Evolutionary conservation across 2,888 invertebrate species (phyloP), one percentile per base, ranked within the genome.

Genomic region (Cryptocheilus praepositus): DNA sequence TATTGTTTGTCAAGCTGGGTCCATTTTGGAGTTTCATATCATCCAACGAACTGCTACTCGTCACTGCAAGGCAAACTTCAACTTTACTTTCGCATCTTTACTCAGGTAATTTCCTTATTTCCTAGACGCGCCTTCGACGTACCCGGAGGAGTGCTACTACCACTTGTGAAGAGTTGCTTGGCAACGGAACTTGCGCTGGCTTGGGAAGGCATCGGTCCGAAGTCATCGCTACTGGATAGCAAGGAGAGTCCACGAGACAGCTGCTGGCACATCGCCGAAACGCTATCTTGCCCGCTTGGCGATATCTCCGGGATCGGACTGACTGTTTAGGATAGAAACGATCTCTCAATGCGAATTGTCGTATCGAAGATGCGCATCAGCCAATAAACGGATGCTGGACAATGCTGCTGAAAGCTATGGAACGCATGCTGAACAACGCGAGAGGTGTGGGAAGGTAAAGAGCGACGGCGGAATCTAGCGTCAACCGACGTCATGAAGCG

Each of bases 201-300:
- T 45, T 84, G 83, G 1, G 82, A 73, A 28, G 84, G 81, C 18
- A 81, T 67, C 58, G 86, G 86, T 62, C 83, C 86, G 61, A 85
- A 87, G 81, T 91, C 91, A 73, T 92, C 92, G 85, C 89, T 90
- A 73, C 92, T 92, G 5, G 93, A 92, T 70, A 96, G 91, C 64
- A 95, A 92, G 61, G 94, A 94, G 71, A 95, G 91, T 22, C 94
- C 95, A 82, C 92, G 93, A 53, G 94, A 93, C 78, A 95, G 90
- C 88, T 95, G 94, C 88, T 94, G 95, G 90, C 95, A 95, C 93
- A 95, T 94, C 82, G 94, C 94, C 71, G 94, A 92, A 62, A 95
- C 94, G 53, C 93, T 92, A 84, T 92, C 92, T 77, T 93, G 92
- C 83, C 92, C 92, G 70, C 90, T 91, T 4, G 94, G 94, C 55